Evolutionary conservation across 2,797 vertebrate species (phyloP), one percentile per base, ranked within the genome.

Genomic region (Neostethus bicornis): DNA sequence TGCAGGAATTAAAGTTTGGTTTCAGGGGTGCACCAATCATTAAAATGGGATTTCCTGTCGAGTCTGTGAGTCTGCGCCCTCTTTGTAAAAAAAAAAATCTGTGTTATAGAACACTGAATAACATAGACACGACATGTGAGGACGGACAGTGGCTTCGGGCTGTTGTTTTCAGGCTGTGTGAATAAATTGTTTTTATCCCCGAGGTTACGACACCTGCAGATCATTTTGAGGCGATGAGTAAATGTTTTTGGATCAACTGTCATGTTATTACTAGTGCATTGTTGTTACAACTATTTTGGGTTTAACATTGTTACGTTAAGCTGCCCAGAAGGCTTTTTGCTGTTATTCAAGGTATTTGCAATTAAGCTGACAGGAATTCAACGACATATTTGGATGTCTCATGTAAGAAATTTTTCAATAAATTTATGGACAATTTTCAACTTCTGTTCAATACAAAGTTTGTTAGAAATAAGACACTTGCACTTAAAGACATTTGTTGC

Each of bases 261-360:
- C 32, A 11, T 60, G 35, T 51, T 63, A 48, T 66, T 67, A 13
- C 14, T 39, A 50, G 52, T 20, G 24, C 25, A 35, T 19, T 48
- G 16, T 32, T 51, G 46, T 23, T 41, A 16, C 51, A n/a, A n/a
- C n/a, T n/a, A n/a, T 51, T 38, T 62, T 41, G 51, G 24, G 25
- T 72, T 67, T 47, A 20, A 58, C 3, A 24, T 51, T 20, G 32
- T 37, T 21, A 60, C 42, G 37, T 10, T 39, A 14, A 16, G 34
- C 25, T 34, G 39, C 16, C 31, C 8, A 51, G 5, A 20, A 24
- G 46, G 46, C 42, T 13, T 13, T 3, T 21, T 2, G 29, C 16
- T 71, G 51, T 73, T 73, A 19, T 65, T 60, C 45, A 23, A 60
- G 28, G 32, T 25, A 61, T 63, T 24, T 3, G 2, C 25, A 25